phyloP scores from a whole-genome alignment of 2,888 invertebrate species.

The Ganaspis brasiliensis region DNA sequence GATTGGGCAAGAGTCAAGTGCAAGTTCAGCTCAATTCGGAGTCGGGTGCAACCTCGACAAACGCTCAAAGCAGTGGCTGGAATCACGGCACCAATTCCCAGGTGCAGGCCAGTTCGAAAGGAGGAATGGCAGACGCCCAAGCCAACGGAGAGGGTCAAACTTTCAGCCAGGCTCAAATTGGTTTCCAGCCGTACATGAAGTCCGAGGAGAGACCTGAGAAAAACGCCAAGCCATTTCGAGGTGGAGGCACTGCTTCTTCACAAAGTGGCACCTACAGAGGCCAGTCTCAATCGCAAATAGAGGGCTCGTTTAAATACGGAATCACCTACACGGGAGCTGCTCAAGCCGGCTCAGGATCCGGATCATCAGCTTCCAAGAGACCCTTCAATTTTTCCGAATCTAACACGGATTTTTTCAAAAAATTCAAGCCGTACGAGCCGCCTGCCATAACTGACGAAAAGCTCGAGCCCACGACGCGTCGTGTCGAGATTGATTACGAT shows the following conservation, averaged over 20 bases:
- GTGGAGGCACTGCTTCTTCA: conserved; percentile 90
- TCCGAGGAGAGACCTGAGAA: conserved; percentile 81
- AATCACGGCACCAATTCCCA: conserved; percentile 90
- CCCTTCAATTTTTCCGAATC: conserved; percentile 74
- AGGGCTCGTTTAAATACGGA: conserved; percentile 90
- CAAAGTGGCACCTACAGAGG: conserved; percentile 89
- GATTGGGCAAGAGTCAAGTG: conserved; percentile 88
- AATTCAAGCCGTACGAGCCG: conserved; percentile 64
- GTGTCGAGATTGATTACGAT: conserved; percentile 32
- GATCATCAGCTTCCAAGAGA: conserved; percentile 74
- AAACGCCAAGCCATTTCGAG: conserved; percentile 85
- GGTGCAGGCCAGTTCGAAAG: conserved; percentile 91
- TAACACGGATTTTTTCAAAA: conserved; percentile 71
- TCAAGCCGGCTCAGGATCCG: conserved; percentile 89
- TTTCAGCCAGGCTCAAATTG: conserved; percentile 94
- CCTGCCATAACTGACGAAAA: conserved; percentile 14
- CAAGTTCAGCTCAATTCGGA: conserved; percentile 89
- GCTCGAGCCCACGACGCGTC: conserved; percentile 31
- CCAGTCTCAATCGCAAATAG: conserved; percentile 91
- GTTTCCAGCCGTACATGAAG: conserved; percentile 88
- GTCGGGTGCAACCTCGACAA: conserved; percentile 88
- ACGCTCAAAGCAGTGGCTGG: conserved; percentile 88
- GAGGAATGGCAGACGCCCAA: conserved; percentile 93
- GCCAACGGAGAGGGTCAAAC: conserved; percentile 92
- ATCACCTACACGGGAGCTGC: conserved; percentile 91